Conservation (phyloP, 1,140 invertebrate genomes). For the Drosophila lacertosa region DNA sequence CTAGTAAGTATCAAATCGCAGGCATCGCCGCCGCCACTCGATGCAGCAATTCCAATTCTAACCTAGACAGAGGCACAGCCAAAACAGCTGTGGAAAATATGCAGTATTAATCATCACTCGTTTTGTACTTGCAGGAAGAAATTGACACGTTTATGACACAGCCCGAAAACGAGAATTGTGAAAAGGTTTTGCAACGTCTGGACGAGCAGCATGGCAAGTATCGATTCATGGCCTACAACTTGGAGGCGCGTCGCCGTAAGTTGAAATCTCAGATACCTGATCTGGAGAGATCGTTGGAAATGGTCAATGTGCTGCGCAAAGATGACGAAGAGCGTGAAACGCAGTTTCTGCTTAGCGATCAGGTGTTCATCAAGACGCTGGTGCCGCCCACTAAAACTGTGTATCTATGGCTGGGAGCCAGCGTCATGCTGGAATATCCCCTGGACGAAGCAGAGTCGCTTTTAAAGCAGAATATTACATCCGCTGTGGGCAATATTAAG, state of each 20-base stretch:
- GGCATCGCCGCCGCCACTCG: slow-evolving; percentile 3
- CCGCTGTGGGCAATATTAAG: slow-evolving; percentile 92
- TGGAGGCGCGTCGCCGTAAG: slow-evolving; percentile 92
- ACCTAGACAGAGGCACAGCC: slow-evolving; percentile 52
- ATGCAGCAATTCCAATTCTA: slow-evolving; percentile 44
- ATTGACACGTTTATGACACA: slow-evolving; percentile 96
- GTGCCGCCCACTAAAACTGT: slow-evolving; percentile 96
- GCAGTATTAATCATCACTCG: slow-evolving; percentile 67
- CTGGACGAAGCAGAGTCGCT: slow-evolving; percentile 95
- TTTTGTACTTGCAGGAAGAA: slow-evolving; percentile 91
- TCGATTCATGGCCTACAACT: slow-evolving; percentile 98
- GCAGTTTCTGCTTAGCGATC: slow-evolving; percentile 97
- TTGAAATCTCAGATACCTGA: slow-evolving; percentile 96
- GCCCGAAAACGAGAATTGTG: slow-evolving; percentile 91
- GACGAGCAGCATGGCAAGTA: slow-evolving; percentile 98
- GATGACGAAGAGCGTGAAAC: slow-evolving; percentile 94
- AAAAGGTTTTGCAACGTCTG: slow-evolving; percentile 92
- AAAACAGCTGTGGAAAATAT: slow-evolving; percentile 47
- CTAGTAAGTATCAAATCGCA: slow-evolving; percentile 86
- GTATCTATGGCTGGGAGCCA: slow-evolving; percentile 98
- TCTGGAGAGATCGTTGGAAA: slow-evolving; percentile 94
- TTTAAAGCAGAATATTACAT: slow-evolving; percentile 94
- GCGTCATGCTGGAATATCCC: slow-evolving; percentile 99
- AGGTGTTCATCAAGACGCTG: slow-evolving; percentile 95
- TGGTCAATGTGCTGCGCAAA: slow-evolving; percentile 94